Base-by-base conservation (phyloP, 1,140 invertebrate species). In the Ceratosolen fusciceps region DNA sequence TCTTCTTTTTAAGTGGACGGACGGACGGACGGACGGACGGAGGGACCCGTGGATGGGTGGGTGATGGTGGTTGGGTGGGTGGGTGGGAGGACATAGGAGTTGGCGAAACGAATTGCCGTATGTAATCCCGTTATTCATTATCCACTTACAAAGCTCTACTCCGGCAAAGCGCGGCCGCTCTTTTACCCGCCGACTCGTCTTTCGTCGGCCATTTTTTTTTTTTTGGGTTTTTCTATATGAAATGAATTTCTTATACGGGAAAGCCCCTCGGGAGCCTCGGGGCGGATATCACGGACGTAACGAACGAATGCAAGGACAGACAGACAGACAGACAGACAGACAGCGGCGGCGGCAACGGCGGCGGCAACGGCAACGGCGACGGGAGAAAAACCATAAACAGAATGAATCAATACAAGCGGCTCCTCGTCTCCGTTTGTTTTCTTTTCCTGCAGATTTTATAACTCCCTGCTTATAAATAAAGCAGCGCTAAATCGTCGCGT, bases 371-470 rank as follows among this genome's bases (percentile, higher is more conserved):
- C 7, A 37, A 3, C n/a, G 14, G 29, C n/a, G 3, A 65, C 19
- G 26, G 10, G 24, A 62, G 8, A 9, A 29, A 62, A 34, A 62
- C 58, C 37, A 65, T 65, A 65, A 65, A 65, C 60, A 65, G 2
- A n/a, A 31, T n/a, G 31, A 65, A 37, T 37, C 60, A 37, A 65
- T 65, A 62, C 21, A 65, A 21, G 16, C 24, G 54, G 7, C 12
- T 24, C 3, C n/a, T n/a, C n/a, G n/a, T n/a, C 24, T 3, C 31
- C 9, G 60, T 65, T 65, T 65, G 60, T 65, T 65, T 65, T 65
- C 60, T 65, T 65, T 65, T 34, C 16, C 34, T 65, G 60, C 60
- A 65, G 60, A 65, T 65, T 65, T 65, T 65, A 65, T 65, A 37
- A 37, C 60, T 37, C n/a, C n/a, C 9, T 14, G 60, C 60, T 65